Evolutionary conservation across 2,113 vertebrate genomes (phyloP), one percentile per base, ranked within the genome.

Genomic region (Siphamia tubifer): DNA sequence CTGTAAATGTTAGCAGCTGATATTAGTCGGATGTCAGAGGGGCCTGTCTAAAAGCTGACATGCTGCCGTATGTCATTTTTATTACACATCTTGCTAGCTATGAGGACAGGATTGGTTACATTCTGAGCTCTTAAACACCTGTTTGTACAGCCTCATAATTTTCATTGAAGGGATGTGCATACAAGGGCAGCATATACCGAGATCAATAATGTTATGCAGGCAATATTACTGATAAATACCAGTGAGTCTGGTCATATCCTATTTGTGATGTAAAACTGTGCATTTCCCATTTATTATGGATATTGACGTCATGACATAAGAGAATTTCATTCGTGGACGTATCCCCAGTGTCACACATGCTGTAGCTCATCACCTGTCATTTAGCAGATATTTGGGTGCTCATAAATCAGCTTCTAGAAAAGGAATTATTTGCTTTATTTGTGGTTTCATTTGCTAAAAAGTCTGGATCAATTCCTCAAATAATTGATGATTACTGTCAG

Each of bases 31-130:
- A 40, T 20, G 32, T 3, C 8, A 48, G 11, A 27, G 20, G 68
- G 83, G 82, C 82, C 85, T 25, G 60, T 3, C 2, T 34, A 6
- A 20, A 16, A 73, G 38, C 32, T 43, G 53, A 8, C 24, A 15
- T 38, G 53, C 15, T 55, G 27, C 17, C 62, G 15, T 43, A 13
- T 38, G n/a, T 20, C 5, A 68, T 61, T 4, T 28, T 40, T 55
- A 44, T 32, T 49, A 2, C 3, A 19, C n/a, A 30, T 5, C 9
- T n/a, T n/a, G n/a, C n/a, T 35, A 25, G 10, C 24, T n/a, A 5
- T 13, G n/a, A 15, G 35, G 11, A 24, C 20, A 58, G 4, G 23
- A 13, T 25, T 2, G 19, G 25, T 44, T n/a, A 19, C 2, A 44
- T 30, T 27, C 1, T 4, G n/a, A 48, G 35, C 42, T 55, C 1